Conservation (phyloP, 1,140 invertebrate genomes). For the Pseudomyrmex cubaensis region DNA sequence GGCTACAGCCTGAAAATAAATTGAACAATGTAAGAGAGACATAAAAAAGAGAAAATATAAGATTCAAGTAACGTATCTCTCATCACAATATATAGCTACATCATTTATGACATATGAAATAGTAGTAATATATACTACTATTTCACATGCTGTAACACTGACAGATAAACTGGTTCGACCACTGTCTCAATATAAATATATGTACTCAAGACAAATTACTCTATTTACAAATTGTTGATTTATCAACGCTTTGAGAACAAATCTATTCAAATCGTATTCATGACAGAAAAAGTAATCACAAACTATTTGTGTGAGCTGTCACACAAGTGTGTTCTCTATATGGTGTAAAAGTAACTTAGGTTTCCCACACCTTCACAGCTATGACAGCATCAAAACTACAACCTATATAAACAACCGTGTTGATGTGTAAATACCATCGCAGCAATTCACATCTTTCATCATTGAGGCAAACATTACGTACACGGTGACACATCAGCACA, state of each 20-base stretch:
- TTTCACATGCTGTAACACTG: not conserved
- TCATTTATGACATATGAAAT: not conserved
- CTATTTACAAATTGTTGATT: not conserved
- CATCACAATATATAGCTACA: not conserved
- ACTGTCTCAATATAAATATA: not conserved
- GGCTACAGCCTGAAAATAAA: slow-evolving; percentile 87
- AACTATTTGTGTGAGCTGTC: not conserved
- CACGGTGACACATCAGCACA: not conserved
- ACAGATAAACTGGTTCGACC: not conserved
- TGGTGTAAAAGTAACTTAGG: not conserved
- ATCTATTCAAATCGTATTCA: not conserved
- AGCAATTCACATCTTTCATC: no score
- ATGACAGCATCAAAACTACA: not conserved
- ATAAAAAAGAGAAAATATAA: not conserved
- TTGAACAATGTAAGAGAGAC: not conserved
- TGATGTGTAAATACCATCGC: not conserved
- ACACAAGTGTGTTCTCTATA: not conserved
- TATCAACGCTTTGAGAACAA: not conserved
- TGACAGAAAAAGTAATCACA: slow-evolving; percentile 27
- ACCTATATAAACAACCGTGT: slow-evolving; percentile 7
- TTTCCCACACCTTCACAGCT: not conserved
- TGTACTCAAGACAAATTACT: not conserved
- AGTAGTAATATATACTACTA: not conserved
- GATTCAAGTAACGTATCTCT: not conserved
- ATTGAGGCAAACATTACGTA: not conserved